Conservation (phyloP, 1,140 invertebrate genomes). For the Pentalonia nigronervosa region DNA sequence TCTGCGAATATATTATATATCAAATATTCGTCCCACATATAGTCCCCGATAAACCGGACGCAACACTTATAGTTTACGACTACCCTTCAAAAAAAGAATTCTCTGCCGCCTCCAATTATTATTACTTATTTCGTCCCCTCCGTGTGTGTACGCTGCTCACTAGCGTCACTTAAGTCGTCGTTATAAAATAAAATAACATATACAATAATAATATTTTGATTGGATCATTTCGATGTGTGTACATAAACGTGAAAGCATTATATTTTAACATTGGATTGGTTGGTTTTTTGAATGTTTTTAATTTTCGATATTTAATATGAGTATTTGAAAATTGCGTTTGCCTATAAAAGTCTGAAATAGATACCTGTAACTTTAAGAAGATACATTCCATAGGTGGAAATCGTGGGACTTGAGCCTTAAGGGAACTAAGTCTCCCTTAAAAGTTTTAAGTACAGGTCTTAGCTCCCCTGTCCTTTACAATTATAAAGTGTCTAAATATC, state of each 20-base stretch:
- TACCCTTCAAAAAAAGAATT: constrained; percentile 23
- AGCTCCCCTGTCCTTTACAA: too few relatives aligned
- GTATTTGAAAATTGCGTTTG: not conserved
- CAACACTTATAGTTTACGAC: not conserved
- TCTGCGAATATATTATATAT: not conserved
- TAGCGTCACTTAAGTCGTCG: not conserved
- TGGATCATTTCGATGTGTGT: not conserved
- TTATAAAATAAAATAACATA: not conserved
- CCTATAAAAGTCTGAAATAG: not conserved
- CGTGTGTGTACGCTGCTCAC: not conserved
- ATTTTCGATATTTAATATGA: too few relatives aligned
- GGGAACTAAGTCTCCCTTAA: too few relatives aligned
- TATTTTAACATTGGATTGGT: not conserved
- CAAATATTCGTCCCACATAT: not conserved
- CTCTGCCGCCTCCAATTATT: not conserved
- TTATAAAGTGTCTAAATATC: too few relatives aligned
- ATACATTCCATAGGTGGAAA: not conserved
- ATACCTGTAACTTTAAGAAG: not conserved
- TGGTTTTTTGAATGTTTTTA: not conserved
- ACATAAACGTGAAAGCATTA: not conserved
- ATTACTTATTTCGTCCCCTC: not conserved
- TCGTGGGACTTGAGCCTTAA: too few relatives aligned
- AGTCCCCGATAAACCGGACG: not conserved
- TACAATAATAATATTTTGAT: not conserved
- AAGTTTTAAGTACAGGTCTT: too few relatives aligned